phyloP scores from a whole-genome alignment of 92 coral and sea anemone species.

The Scolanthus callimorphus region DNA sequence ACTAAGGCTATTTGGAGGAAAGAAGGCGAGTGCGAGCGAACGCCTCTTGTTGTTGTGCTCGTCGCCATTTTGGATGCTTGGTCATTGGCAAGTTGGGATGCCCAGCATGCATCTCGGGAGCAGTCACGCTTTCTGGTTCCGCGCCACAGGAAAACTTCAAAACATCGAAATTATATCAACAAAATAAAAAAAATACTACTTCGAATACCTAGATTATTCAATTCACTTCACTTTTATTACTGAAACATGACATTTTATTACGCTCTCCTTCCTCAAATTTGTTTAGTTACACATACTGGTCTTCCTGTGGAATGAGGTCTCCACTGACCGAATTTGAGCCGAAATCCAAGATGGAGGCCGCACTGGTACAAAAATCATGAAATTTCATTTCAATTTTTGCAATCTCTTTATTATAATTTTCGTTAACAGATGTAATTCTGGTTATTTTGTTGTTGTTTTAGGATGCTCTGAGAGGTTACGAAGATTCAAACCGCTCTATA shows the following conservation, averaged over 20 bases:
- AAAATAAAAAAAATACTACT: too few relatives aligned
- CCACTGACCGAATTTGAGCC: constrained; percentile 19
- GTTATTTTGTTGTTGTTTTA: constrained; percentile 9
- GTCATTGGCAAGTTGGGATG: background rate
- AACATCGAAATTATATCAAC: too few relatives aligned
- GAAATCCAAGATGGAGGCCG: constrained; percentile 68
- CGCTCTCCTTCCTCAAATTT: too few relatives aligned
- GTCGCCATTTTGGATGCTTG: constrained; percentile 47
- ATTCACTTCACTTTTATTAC: too few relatives aligned
- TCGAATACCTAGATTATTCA: too few relatives aligned
- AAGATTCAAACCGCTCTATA: constrained; percentile 42
- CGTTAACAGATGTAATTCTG: background rate
- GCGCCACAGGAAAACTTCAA: too few relatives aligned
- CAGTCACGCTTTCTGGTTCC: too few relatives aligned
- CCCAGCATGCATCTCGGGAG: constrained; percentile 6
- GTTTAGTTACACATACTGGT: too few relatives aligned
- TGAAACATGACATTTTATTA: too few relatives aligned
- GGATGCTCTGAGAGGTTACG: constrained; percentile 53
- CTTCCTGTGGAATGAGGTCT: too few relatives aligned
- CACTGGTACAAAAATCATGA: constrained; percentile 54
- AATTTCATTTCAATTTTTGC: background rate
- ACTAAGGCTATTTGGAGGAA: constrained; percentile 65
- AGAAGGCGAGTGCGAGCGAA: constrained; percentile 56
- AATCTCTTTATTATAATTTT: background rate
- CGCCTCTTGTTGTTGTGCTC: constrained; percentile 45